Conservation (phyloP, 2,797 vertebrate genomes). For the Antrozous pallidus region DNA sequence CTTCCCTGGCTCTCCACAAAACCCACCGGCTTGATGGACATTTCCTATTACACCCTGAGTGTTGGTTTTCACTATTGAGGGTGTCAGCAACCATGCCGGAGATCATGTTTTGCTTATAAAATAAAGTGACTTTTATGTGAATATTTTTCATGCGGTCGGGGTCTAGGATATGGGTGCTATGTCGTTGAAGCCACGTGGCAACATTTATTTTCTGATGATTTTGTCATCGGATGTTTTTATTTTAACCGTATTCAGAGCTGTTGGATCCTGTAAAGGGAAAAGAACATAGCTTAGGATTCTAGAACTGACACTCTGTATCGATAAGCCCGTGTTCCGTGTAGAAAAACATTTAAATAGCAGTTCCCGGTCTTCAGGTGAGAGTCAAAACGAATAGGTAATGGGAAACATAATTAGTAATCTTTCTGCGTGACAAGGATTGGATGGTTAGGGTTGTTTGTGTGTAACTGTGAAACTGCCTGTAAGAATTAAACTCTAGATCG, state of each 20-base stretch:
- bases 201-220: slow-evolving; percentile 18
- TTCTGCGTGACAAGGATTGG: not conserved
- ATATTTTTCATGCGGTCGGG: slow-evolving; percentile 26
- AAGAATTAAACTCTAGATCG: not conserved
- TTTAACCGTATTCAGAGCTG: not conserved
- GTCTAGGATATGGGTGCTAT: not conserved
- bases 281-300: not conserved
- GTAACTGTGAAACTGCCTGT: not conserved
- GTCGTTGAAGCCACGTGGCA: not conserved
- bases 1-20: slow-evolving; percentile 61
- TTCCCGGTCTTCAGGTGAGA: not conserved
- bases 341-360: not conserved
- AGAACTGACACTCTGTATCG: not conserved
- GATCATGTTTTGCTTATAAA: slow-evolving; percentile 74
- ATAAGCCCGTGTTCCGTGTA: not conserved
- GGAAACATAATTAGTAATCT: not conserved
- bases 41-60: slow-evolving; percentile 71
- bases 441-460: not conserved
- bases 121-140: slow-evolving; percentile 74
- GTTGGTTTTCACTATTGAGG: slow-evolving; percentile 72
- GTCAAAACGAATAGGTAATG: not conserved
- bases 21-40: slow-evolving; percentile 55
- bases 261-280: not conserved
- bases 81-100: slow-evolving; percentile 65
- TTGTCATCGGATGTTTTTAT: not conserved